These are phyloP conservation scores for Homalodisca vitripennis DNA, from an alignment of 1,140 invertebrate genomes.

Conservation along the genomic window DNA sequence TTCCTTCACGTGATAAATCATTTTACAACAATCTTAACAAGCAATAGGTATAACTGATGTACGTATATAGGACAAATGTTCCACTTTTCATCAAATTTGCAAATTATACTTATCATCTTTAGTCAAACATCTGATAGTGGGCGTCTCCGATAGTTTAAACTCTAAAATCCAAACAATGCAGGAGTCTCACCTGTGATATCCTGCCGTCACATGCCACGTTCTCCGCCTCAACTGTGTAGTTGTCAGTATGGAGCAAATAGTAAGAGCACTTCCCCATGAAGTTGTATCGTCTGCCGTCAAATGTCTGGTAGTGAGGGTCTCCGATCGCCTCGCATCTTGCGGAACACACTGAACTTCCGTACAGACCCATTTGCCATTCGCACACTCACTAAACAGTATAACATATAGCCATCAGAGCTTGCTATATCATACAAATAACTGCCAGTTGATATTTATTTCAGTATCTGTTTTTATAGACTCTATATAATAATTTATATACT, in stretches of 20 bases:
- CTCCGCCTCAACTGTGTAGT: slow-evolving; percentile 74
- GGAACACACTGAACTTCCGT: slow-evolving; percentile 68
- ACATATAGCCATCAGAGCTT: too few relatives aligned
- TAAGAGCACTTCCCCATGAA: slow-evolving; percentile 91
- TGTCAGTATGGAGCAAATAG: slow-evolving; percentile 65
- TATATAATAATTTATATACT: too few relatives aligned
- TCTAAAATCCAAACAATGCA: slow-evolving; percentile 9
- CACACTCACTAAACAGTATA: slow-evolving; percentile 64
- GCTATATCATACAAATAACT: too few relatives aligned
- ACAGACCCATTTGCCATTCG: slow-evolving; percentile 74
- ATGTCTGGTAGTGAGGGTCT: slow-evolving; percentile 88
- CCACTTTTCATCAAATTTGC: not conserved
- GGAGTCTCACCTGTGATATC: slow-evolving; percentile 61
- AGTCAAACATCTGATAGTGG: too few relatives aligned
- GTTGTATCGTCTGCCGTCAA: slow-evolving; percentile 80
- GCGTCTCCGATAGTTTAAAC: not conserved
- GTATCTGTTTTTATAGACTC: too few relatives aligned
- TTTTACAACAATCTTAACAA: too few relatives aligned
- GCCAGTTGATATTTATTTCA: too few relatives aligned
- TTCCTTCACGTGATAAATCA: too few relatives aligned
- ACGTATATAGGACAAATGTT: not conserved
- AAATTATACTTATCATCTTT: not conserved
- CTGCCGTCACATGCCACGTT: slow-evolving; percentile 77
- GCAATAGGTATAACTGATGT: not conserved
- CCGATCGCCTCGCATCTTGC: slow-evolving; percentile 77